A percentile compares a stretch with the other conserved stretches of the same genome.
Conservation (phyloP, 2,113 vertebrate genomes). For the Gadus macrocephalus region DNA sequence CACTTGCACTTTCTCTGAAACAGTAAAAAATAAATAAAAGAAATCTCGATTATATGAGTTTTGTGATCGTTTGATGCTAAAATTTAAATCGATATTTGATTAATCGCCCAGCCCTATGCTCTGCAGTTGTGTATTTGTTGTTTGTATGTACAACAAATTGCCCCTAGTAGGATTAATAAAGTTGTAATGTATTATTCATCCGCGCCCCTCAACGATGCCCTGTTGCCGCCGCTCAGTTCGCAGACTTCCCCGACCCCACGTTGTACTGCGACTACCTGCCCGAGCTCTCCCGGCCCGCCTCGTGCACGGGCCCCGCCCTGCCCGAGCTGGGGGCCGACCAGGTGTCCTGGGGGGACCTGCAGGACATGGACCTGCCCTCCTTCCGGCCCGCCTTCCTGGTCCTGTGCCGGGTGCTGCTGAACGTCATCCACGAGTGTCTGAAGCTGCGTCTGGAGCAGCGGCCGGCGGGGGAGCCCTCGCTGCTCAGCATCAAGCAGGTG, state of each 20-base stretch:
- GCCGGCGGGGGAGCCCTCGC: constrained; percentile 94
- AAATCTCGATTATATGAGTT: too few relatives aligned
- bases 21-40: too few relatives aligned
- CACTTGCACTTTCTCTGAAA: too few relatives aligned
- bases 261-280: constrained; percentile 92
- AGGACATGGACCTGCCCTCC: constrained; percentile 93
- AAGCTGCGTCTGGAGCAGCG: constrained; percentile 93
- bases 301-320: constrained; percentile 61
- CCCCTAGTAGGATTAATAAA: too few relatives aligned
- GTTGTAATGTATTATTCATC: too few relatives aligned
- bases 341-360: constrained; percentile 87
- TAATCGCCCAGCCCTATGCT: too few relatives aligned
- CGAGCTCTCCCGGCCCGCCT: constrained; percentile 75
- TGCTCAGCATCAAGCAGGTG: constrained; percentile 98
- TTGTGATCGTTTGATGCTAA: too few relatives aligned
- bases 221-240: constrained; percentile 72
- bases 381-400: constrained; percentile 93
- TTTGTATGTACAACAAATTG: too few relatives aligned
- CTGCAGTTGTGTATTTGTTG: too few relatives aligned
- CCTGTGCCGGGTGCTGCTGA: constrained; percentile 93
- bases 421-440: constrained; percentile 98
- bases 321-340: constrained; percentile 75
- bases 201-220: neutral
- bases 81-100: too few relatives aligned
- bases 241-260: constrained; percentile 88